A percentile compares a stretch with the other conserved stretches of the same genome.
These are phyloP conservation scores for Pyrrhia umbra DNA, from an alignment of 2,888 invertebrate genomes.

Conservation along the genomic window DNA sequence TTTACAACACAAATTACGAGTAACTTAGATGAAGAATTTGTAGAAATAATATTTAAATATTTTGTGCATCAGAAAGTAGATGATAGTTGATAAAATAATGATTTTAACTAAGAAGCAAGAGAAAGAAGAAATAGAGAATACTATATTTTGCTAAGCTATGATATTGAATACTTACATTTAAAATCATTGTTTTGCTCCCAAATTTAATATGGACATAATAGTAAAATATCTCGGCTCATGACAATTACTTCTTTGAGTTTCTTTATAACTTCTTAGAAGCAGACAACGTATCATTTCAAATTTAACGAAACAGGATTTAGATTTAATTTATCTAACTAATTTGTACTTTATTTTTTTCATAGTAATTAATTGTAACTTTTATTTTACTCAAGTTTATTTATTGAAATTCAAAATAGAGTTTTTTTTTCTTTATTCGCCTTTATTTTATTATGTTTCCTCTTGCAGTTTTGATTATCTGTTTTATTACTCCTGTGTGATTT, in stretches of 20 bases:
- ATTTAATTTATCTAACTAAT: not conserved
- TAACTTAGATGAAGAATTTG: not conserved
- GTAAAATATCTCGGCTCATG: not conserved
- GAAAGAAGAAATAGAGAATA: not conserved
- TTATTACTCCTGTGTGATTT: not conserved
- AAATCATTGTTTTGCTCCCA: constrained; percentile 28
- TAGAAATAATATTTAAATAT: no score
- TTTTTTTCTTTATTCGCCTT: not conserved
- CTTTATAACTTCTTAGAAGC: not conserved
- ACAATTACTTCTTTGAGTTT: not conserved
- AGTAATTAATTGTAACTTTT: not conserved
- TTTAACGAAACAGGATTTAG: not conserved
- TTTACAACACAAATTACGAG: not conserved
- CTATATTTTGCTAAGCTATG: no score
- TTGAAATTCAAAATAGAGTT: not conserved
- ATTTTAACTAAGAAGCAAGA: no score
- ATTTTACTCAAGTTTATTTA: not conserved
- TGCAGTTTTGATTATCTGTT: not conserved
- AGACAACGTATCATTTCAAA: not conserved
- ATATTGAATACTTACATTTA: constrained; percentile 40
- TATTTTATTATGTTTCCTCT: not conserved
- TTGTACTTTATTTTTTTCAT: not conserved
- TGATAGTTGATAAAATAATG: no score
- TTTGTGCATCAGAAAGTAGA: no score
- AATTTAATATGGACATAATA: constrained; percentile 10